phyloP scores from a whole-genome alignment of 1,140 invertebrate genomes.

The Nixonia krombeini region DNA sequence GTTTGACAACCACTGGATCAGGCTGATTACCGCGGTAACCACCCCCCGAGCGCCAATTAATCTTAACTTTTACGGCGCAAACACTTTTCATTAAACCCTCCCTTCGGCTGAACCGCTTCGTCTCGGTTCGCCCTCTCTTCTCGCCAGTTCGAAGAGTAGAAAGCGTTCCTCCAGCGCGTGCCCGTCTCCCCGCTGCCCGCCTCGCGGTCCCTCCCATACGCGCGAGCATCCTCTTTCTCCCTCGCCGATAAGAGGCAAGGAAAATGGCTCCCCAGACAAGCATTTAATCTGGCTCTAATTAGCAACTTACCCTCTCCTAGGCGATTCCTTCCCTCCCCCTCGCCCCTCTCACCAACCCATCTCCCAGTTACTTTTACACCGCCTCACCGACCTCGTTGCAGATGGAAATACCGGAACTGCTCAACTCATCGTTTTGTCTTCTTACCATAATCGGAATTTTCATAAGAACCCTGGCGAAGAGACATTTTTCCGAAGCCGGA shows the following conservation, averaged over 20 bases:
- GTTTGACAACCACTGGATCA: conserved; percentile 67
- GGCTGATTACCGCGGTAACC: conserved; percentile 70
- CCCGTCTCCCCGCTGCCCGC: conserved; percentile 29
- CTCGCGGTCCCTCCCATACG: conserved; percentile 24
- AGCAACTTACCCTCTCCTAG: conserved; percentile 64
- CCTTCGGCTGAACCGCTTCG: conserved; percentile 30
- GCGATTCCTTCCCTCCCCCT: conserved; percentile 47
- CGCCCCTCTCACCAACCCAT: no score
- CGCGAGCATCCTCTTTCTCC: conserved; percentile 15
- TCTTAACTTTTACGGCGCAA: conserved; percentile 72
- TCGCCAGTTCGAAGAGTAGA: not conserved
- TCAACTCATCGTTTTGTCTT: no score
- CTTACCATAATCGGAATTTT: no score
- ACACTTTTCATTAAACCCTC: conserved; percentile 71
- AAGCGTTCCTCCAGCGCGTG: not conserved
- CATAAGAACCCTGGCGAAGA: no score
- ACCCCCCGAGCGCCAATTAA: conserved; percentile 70
- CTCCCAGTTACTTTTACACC: conserved; percentile 19
- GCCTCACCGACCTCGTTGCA: conserved; percentile 26
- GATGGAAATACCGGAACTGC: no score
- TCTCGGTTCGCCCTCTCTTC: conserved; percentile 3
- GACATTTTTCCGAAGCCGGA: no score
- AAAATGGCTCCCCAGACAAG: conserved; percentile 70
- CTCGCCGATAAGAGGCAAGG: conserved; percentile 55
- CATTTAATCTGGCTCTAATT: conserved; percentile 72